These are phyloP conservation scores for Diachasmimorpha longicaudata DNA, from an alignment of 1,140 invertebrate species.

Conservation along the genomic window DNA sequence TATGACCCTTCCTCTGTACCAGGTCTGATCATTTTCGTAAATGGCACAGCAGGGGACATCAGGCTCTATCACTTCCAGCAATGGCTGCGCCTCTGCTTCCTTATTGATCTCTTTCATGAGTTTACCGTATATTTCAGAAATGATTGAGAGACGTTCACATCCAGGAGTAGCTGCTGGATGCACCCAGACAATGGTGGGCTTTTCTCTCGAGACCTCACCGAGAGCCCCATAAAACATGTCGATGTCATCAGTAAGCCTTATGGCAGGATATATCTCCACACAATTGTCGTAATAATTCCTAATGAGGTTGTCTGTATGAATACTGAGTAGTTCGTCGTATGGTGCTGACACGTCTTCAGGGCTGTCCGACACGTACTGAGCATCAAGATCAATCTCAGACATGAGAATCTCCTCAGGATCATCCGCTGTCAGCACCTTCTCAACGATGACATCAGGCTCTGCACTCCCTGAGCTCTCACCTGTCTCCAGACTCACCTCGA, in stretches of 20 bases:
- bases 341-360: background rate
- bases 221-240: background rate
- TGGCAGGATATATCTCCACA: background rate
- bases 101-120: constrained; percentile 40
- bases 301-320: background rate
- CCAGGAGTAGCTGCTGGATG: constrained; percentile 6
- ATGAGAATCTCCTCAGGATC: background rate
- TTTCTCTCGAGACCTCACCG: background rate
- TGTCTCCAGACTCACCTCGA: background rate
- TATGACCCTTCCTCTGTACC: constrained; percentile 66
- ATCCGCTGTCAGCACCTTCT: background rate
- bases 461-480: background rate
- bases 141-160: constrained; percentile 13
- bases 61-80: constrained; percentile 31
- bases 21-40: constrained; percentile 41
- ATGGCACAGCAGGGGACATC: constrained; percentile 46
- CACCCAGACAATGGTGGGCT: background rate
- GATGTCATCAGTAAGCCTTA: background rate
- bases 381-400: background rate
- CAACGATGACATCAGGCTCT: background rate
- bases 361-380: background rate
- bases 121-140: constrained; percentile 17
- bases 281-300: background rate
- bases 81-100: constrained; percentile 32
- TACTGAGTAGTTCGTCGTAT: background rate